Conservation (phyloP, 2,888 invertebrate genomes). For the Campopleginae sp. region DNA sequence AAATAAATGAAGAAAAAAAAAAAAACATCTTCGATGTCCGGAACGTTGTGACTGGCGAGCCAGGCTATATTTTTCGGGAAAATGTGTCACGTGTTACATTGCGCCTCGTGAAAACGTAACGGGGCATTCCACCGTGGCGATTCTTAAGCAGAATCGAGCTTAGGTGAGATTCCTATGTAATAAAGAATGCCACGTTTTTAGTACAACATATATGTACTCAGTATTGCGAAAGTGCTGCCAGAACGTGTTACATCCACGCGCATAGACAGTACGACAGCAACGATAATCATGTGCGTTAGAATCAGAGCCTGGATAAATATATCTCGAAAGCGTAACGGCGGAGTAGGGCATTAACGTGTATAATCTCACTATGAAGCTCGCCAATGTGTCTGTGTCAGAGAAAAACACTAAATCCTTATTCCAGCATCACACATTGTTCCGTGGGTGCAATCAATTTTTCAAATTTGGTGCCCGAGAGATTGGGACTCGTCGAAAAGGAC, state of each 20-base stretch:
- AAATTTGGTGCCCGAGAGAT: no score
- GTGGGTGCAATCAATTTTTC: background rate
- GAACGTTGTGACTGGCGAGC: background rate
- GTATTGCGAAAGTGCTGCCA: conserved; percentile 53
- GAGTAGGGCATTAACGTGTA: conserved; percentile 25
- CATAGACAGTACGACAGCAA: conserved; percentile 14
- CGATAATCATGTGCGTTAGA: conserved; percentile 61
- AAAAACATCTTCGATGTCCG: background rate
- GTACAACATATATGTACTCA: background rate
- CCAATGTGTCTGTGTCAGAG: background rate
- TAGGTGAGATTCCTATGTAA: conserved; percentile 45
- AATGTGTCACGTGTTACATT: conserved; percentile 21
- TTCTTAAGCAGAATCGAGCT: conserved; percentile 22
- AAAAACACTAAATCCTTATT: background rate
- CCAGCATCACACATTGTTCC: background rate
- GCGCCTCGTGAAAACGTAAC: conserved; percentile 28
- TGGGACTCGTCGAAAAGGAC: no score
- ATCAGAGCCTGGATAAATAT: conserved; percentile 68
- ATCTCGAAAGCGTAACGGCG: conserved; percentile 69
- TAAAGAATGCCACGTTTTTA: conserved; percentile 31
- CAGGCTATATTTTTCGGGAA: background rate
- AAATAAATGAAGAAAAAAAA: background rate
- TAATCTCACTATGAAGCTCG: conserved; percentile 15
- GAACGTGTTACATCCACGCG: conserved; percentile 28
- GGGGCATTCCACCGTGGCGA: conserved; percentile 38